Evolutionary conservation across 2,113 vertebrate species (phyloP), one percentile per base, ranked within the genome.

Genomic region (Anarrhichthys ocellatus): DNA sequence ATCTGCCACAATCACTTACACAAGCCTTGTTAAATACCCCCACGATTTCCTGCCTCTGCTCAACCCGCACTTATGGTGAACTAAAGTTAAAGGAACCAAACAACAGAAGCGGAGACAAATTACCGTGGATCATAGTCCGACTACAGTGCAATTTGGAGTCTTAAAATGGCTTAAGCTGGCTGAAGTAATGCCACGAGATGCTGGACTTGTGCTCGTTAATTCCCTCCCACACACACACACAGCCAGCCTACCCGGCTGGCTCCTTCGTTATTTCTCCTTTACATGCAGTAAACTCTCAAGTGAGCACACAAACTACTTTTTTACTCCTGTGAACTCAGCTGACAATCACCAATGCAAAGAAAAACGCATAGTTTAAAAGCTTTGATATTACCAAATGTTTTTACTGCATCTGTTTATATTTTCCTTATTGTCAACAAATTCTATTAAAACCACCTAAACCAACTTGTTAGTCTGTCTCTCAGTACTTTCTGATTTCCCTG

Each of bases 1-100:
- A 95, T 91, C 92, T 94, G 95, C 92, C 95, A 94, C 91, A 94
- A 95, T 89, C 94, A 89, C 95, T 96, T 95, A 95, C 89, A 87
- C 90, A 92, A 93, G 91, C 92, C 84, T 93, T 93, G 92, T 91
- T 93, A 92, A 94, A 89, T 92, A 82, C 80, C 89, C 82, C 76
- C 52, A 73, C 78, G 84, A 88, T 87, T 93, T 92, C 84, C 90
- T 91, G 90, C 83, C 90, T 90, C 69, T 56, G 22, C 72, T 85
- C 87, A 83, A 85, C 87, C 86, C 76, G 46, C 90, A 76, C 79
- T 66, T 54, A 83, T 40, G n/a, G 29, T 50, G 76, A 86, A 78
- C 80, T 54, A 79, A 48, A 82, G 91, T 65, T 75, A 85, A 85
- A 84, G 73, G 70, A 88, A 76, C 74, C 73, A 83, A 89, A 84